Evolutionary conservation across 23 tunicate genomes (phyloP).

Genomic region (Pegea sp.): DNA sequence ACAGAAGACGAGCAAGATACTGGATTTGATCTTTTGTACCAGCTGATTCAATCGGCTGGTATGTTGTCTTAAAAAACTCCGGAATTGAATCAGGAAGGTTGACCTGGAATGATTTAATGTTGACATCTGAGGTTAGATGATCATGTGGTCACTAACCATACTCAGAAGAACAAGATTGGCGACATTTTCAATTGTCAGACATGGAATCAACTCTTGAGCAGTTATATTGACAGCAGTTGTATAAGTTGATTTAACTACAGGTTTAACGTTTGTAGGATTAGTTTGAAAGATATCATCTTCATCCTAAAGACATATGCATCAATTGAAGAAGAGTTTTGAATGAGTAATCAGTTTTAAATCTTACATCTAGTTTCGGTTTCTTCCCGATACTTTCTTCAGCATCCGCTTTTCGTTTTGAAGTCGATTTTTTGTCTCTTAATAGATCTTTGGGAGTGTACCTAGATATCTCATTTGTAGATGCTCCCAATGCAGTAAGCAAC

Average conservation of each 20-base stretch:
- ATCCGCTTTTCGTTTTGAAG: slow-evolving; percentile 15
- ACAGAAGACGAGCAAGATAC: slow-evolving; percentile 80
- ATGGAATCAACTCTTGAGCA: slow-evolving; percentile 57
- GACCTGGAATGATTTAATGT: slow-evolving; percentile 7
- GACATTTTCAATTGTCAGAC: slow-evolving; percentile 60
- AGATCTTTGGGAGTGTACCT: slow-evolving; percentile 5
- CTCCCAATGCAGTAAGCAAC: slow-evolving; percentile 66
- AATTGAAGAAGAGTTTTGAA: too few species aligned
- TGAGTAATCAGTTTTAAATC: too few species aligned
- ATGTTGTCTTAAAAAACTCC: slow-evolving; percentile 81
- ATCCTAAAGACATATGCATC: too few species aligned
- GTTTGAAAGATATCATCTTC: too few species aligned
- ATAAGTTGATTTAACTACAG: too few species aligned
- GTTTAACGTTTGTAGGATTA: too few species aligned
- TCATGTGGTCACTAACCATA: slow-evolving; percentile 24
- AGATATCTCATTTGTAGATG: slow-evolving; percentile 45
- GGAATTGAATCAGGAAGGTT: slow-evolving; percentile 92
- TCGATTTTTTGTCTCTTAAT: slow-evolving; percentile 9
- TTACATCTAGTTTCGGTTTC: slow-evolving; percentile 46
- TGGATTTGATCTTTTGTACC: slow-evolving; percentile 78
- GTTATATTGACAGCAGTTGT: slow-evolving; percentile 66
- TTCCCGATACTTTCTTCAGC: slow-evolving; percentile 7
- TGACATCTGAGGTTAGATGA: not conserved
- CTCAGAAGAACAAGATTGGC: slow-evolving; percentile 78
- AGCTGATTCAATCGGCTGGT: slow-evolving; percentile 98